These are phyloP conservation scores for Charina bottae DNA, from an alignment of 2,113 vertebrate genomes.

Conservation along the genomic window DNA sequence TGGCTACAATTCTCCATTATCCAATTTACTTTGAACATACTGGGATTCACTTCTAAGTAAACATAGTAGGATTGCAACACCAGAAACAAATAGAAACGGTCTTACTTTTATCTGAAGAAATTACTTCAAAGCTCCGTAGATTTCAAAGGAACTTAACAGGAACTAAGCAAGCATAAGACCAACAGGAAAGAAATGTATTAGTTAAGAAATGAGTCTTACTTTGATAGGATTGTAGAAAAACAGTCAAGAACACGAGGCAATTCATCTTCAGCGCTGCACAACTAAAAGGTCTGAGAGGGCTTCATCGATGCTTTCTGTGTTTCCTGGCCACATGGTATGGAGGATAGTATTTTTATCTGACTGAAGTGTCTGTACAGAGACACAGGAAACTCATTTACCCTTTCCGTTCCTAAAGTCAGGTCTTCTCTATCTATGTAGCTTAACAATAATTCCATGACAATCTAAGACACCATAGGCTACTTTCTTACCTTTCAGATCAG, in stretches of 20 bases:
- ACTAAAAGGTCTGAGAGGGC: not conserved
- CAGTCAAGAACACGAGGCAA: constrained; percentile 73
- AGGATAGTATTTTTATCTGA: constrained; percentile 26
- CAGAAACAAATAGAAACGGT: constrained; percentile 20
- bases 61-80: not conserved
- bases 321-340: not conserved
- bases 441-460: not conserved
- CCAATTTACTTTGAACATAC: not conserved
- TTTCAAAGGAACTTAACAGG: not conserved
- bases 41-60: not conserved
- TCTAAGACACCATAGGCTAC: not conserved
- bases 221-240: constrained; percentile 73
- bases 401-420: no score
- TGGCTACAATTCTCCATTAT: not conserved
- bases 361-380: constrained; percentile 25
- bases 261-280: constrained; percentile 77
- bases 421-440: not conserved
- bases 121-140: not conserved
- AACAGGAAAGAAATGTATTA: not conserved
- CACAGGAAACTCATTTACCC: not conserved
- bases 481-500: not conserved
- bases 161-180: not conserved
- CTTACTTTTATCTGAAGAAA: not conserved
- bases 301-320: constrained; percentile 5
- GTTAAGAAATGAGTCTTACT: constrained; percentile 67